Evolutionary conservation across 1,140 invertebrate genomes (phyloP).

Genomic region (Pristionchus pacificus): DNA sequence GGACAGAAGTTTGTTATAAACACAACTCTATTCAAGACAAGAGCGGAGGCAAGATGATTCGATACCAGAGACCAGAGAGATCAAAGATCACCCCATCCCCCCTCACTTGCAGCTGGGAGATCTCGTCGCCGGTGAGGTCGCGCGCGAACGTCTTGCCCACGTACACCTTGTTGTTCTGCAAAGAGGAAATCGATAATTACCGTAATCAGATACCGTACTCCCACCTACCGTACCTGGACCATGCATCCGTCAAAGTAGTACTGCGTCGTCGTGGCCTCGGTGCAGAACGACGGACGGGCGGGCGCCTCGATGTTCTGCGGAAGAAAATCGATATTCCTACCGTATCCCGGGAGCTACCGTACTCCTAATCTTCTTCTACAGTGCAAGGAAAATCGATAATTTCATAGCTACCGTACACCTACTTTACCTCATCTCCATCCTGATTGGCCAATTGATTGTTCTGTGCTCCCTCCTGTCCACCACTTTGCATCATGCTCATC

Average conservation of each 20-base stretch:
- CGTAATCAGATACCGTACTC: background rate
- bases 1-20: no score
- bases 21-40: no score
- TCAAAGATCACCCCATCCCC: no score
- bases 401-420: conserved; percentile 13
- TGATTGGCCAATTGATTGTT: no score
- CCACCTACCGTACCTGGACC: conserved; percentile 29
- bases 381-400: conserved; percentile 4
- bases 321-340: no score
- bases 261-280: conserved; percentile 52
- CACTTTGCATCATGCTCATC: no score
- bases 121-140: conserved; percentile 42
- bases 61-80: no score
- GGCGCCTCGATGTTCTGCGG: conserved; percentile 31
- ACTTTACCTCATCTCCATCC: conserved; percentile 14
- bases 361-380: conserved; percentile 12
- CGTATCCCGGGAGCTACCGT: conserved; percentile 15
- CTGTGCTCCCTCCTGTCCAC: no score
- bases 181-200: conserved; percentile 10
- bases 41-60: no score
- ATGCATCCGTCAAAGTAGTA: conserved; percentile 50
- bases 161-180: conserved; percentile 50
- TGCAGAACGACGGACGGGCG: conserved; percentile 42
- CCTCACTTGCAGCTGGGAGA: conserved; percentile 44
- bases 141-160: conserved; percentile 48